Percentiles rank a stretch among this genome's conserved stretches.
Conservation (phyloP, 1,140 invertebrate genomes). For the Pinna nobilis region DNA sequence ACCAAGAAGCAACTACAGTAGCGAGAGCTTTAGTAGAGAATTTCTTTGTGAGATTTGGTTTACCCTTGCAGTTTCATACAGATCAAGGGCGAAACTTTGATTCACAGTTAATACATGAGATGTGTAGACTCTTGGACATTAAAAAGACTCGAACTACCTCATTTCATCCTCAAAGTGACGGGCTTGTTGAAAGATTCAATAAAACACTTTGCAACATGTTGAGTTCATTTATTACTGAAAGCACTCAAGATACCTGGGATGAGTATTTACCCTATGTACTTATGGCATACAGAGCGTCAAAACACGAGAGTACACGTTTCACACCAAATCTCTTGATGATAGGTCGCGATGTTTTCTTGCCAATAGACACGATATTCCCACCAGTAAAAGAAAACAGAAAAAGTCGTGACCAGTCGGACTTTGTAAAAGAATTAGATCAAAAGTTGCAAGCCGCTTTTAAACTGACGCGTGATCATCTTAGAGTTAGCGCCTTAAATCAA, state of each 20-base stretch:
- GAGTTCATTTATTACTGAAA: neutral
- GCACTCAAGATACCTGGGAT: neutral
- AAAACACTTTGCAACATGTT: neutral
- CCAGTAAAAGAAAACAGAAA: neutral
- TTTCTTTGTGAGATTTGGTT: neutral
- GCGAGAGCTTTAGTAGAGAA: neutral
- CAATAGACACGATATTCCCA: neutral
- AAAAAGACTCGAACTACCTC: slow-evolving; percentile 7
- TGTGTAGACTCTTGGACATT: neutral
- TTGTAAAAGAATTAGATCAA: neutral
- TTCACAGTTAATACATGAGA: neutral
- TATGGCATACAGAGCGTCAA: neutral
- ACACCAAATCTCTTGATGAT: neutral
- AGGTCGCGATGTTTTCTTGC: neutral
- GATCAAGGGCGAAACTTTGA: slow-evolving; percentile 13
- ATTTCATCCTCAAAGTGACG: slow-evolving; percentile 9
- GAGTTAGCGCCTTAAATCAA: too few relatives aligned
- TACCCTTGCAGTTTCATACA: neutral
- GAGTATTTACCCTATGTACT: neutral
- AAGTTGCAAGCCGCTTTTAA: too few relatives aligned
- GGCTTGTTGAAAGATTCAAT: slow-evolving; percentile 12
- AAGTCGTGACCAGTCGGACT: neutral
- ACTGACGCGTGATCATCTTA: too few relatives aligned
- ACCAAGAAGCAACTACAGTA: neutral
- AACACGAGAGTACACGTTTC: neutral